A percentile compares a stretch with the other conserved stretches of the same genome.
Conservation (phyloP, 2,888 invertebrate genomes). For the Chesias legatella region DNA sequence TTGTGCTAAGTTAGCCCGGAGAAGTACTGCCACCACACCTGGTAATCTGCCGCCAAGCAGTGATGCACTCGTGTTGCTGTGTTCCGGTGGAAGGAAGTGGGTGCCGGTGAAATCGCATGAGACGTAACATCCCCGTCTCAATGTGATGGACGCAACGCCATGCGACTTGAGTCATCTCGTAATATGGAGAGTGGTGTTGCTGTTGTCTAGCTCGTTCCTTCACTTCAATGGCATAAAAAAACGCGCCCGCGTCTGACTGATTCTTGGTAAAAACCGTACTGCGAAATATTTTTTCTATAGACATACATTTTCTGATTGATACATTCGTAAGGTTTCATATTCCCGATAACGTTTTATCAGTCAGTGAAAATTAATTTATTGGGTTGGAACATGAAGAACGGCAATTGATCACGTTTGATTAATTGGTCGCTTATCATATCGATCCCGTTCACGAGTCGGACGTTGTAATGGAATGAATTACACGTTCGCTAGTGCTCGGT, state of each 20-base stretch:
- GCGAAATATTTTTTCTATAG: slow-evolving; percentile 4
- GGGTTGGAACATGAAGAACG: slow-evolving; percentile 27
- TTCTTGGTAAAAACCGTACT: slow-evolving; percentile 3
- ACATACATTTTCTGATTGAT: slow-evolving; percentile 6
- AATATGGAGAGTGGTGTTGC: too few relatives aligned
- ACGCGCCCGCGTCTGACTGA: slow-evolving; percentile 20
- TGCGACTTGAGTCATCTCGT: too few relatives aligned
- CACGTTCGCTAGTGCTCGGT: slow-evolving; percentile 20
- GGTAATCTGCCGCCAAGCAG: too few relatives aligned
- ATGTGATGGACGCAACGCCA: too few relatives aligned
- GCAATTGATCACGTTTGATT: slow-evolving; percentile 46
- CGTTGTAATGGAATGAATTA: slow-evolving; percentile 30
- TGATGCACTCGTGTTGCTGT: too few relatives aligned
- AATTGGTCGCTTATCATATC: slow-evolving; percentile 42
- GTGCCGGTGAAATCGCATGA: too few relatives aligned
- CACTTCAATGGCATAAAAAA: too few relatives aligned
- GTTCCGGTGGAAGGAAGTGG: too few relatives aligned
- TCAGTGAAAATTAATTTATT: slow-evolving; percentile 29
- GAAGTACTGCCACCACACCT: too few relatives aligned
- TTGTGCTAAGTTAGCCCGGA: too few relatives aligned
- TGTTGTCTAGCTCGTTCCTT: too few relatives aligned
- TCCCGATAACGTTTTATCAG: slow-evolving; percentile 16
- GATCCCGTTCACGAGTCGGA: slow-evolving; percentile 22
- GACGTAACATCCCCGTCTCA: too few relatives aligned
- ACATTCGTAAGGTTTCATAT: slow-evolving; percentile 13